Conservation (phyloP, 2,888 invertebrate genomes). For the Troides helena region DNA sequence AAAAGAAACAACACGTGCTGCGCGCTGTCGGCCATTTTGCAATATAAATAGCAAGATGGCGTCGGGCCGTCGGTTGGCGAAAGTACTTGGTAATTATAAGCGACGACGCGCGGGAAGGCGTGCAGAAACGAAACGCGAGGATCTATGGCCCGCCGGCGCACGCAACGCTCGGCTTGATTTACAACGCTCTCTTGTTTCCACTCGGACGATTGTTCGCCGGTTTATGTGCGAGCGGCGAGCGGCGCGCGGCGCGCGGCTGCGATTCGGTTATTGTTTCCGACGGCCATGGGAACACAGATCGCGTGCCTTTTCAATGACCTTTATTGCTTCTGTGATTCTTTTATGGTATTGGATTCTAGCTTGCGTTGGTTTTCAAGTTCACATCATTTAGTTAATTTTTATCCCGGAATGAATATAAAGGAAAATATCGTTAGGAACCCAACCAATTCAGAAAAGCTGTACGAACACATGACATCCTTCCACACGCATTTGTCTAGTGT, state of each 20-base stretch:
- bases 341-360: slow-evolving; percentile 43
- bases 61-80: slow-evolving; percentile 75
- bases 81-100: slow-evolving; percentile 77
- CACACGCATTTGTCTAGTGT: no score
- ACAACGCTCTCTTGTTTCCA: slow-evolving; percentile 75
- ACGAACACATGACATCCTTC: no score
- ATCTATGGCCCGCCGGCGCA: slow-evolving; percentile 72
- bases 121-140: slow-evolving; percentile 64
- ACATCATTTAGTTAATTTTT: slow-evolving; percentile 29
- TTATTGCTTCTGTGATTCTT: slow-evolving; percentile 47
- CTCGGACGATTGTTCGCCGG: slow-evolving; percentile 71
- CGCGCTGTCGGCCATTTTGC: slow-evolving; percentile 72
- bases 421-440: no score
- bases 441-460: no score
- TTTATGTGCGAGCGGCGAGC: slow-evolving; percentile 56
- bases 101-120: slow-evolving; percentile 58
- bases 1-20: slow-evolving; percentile 71
- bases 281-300: slow-evolving; percentile 64
- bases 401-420: not conserved
- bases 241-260: slow-evolving; percentile 56
- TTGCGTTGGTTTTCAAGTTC: slow-evolving; percentile 48
- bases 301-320: slow-evolving; percentile 60
- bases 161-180: slow-evolving; percentile 77
- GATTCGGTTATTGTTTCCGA: slow-evolving; percentile 70
- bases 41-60: slow-evolving; percentile 78